These are phyloP conservation scores for Esox masquinongy DNA, from an alignment of 2,797 vertebrate species.

Conservation along the genomic window DNA sequence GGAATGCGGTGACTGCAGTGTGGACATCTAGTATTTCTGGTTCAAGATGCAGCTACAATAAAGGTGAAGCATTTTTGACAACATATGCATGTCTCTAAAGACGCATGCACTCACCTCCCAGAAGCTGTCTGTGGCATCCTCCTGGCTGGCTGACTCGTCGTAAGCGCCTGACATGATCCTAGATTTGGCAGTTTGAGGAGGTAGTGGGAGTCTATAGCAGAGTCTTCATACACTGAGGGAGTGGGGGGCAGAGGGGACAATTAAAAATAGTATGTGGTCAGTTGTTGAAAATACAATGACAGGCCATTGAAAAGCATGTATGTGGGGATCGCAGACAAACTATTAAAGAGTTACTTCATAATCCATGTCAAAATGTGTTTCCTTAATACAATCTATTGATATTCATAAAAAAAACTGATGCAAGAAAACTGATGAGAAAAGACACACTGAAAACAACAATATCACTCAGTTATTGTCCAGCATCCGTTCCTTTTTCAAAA, in stretches of 20 bases:
- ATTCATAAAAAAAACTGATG: background rate
- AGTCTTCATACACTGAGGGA: constrained; percentile 70
- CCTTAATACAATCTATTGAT: background rate
- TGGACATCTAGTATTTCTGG: background rate
- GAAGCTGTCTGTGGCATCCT: constrained; percentile 94
- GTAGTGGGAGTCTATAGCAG: constrained; percentile 25
- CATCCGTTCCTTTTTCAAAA: background rate
- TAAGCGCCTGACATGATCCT: constrained; percentile 90
- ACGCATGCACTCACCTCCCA: constrained; percentile 86
- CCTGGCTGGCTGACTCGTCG: constrained; percentile 82
- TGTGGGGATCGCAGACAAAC: background rate
- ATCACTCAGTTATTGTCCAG: background rate
- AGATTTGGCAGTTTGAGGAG: constrained; percentile 52
- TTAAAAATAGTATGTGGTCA: background rate
- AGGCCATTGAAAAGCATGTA: constrained; percentile 5
- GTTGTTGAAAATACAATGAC: background rate
- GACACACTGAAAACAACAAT: background rate
- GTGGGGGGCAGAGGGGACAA: background rate
- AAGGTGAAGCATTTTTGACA: background rate
- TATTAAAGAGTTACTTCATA: background rate
- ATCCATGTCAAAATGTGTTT: background rate
- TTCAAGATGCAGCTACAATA: background rate
- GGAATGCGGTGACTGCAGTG: background rate
- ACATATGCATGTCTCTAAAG: background rate
- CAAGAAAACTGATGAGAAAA: background rate